Base-by-base conservation (phyloP, 1,140 invertebrate genomes). In the Tetragonula clypearis region DNA sequence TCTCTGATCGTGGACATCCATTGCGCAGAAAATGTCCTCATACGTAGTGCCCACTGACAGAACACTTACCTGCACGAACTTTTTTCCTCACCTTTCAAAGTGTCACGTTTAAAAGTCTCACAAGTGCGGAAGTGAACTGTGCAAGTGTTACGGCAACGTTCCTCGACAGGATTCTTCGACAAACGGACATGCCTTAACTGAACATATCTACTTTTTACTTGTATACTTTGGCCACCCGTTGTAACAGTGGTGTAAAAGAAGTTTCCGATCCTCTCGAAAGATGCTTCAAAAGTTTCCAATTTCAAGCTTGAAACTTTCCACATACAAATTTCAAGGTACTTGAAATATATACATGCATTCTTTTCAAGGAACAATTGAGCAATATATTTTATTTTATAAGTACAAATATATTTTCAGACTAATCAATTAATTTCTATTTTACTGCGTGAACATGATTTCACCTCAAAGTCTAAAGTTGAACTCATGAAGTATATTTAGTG, bases 81-180 rank as follows among this genome's bases (percentile, higher is more conserved):
- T 75, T 75, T 26, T 30, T 35, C 19, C 55, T 75, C 73, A 15
- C 26, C 55, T 55, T 74, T 74, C 72, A 74, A 56, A 74, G 72
- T 30, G 73, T 74, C 73, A 30, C 26, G 26, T 55, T 58, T 58
- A 58, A 75, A 74, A 74, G 49, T 74, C n/a, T 74, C 19, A 8
- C 15, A 21, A 73, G 72, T 74, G 30, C 49, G 53, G 26, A 14
- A 56, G 49, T 53, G 73, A 74, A 56, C 73, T 74, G 1, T 30
- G 68, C 68, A 71, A 56, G 73, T 56, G 41, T 41, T 49, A 56
- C n/a, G 14, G 41, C 26, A 11, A 56, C 53, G 68, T 71, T 41
- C 35, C 21, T 26, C 26, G n/a, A 74, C 41, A 49, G 41, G 73
- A 56, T 55, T 30, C 65, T 26, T 66, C 65, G n/a, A 41, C 53